Conservation (phyloP, 1,140 invertebrate species). For the Drosophila truncata region DNA sequence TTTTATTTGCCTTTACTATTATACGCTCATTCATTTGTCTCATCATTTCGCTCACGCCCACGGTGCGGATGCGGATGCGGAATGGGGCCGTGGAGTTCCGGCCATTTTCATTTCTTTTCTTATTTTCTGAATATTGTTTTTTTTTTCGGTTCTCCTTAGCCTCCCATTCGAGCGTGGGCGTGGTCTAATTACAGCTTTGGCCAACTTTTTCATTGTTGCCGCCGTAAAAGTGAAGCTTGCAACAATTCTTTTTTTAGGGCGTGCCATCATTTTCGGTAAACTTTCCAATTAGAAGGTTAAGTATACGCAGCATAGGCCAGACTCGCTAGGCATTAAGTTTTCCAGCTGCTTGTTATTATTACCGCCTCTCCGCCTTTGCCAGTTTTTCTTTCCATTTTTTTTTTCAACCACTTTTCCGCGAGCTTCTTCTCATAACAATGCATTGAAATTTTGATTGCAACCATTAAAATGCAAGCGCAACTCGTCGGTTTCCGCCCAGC, state of each 20-base stretch:
- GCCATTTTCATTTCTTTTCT: constrained; percentile 23
- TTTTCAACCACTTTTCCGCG: constrained; percentile 17
- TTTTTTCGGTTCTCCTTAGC: constrained; percentile 1
- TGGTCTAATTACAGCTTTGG: constrained; percentile 68
- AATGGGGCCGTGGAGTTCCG: constrained; percentile 16
- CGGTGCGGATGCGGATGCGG: constrained; percentile 37
- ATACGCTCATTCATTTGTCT: constrained; percentile 69
- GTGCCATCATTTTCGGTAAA: constrained; percentile 55
- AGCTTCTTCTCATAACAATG: constrained; percentile 58
- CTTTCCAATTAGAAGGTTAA: constrained; percentile 71
- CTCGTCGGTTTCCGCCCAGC: constrained; percentile 16
- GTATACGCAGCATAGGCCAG: constrained; percentile 56
- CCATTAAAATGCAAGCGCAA: constrained; percentile 77
- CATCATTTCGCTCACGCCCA: constrained; percentile 59
- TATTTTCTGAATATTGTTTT: not conserved
- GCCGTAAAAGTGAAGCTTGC: constrained; percentile 54
- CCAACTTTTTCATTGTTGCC: constrained; percentile 63
- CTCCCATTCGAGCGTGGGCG: constrained; percentile 28
- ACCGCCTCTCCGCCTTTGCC: constrained; percentile 41
- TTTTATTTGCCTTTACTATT: constrained; percentile 75
- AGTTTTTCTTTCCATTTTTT: constrained; percentile 15
- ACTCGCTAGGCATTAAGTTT: constrained; percentile 2
- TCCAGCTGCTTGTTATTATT: constrained; percentile 42
- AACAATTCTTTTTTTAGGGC: constrained; percentile 52
- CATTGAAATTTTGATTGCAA: constrained; percentile 79